Conservation (phyloP, 2,888 invertebrate genomes). For the Oasisia sp. region DNA sequence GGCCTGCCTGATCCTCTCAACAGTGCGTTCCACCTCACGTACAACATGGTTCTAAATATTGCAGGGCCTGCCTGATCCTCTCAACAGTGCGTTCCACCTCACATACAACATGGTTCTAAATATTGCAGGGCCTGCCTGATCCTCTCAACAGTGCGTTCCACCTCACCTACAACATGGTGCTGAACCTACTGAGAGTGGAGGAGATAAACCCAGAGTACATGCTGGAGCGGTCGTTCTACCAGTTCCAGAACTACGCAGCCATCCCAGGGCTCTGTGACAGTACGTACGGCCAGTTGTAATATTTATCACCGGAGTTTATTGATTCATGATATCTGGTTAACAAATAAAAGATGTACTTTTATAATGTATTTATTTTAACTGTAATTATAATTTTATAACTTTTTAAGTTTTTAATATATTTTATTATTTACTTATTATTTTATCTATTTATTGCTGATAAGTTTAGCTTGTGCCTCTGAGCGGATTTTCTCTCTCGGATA, state of each 20-base stretch:
- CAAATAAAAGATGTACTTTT: too few relatives aligned
- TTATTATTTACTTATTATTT: too few relatives aligned
- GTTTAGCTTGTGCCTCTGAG: too few relatives aligned
- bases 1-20: slow-evolving; percentile 97
- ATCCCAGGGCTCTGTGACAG: slow-evolving; percentile 87
- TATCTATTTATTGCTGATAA: too few relatives aligned
- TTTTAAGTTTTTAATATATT: too few relatives aligned
- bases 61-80: slow-evolving; percentile 93
- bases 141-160: slow-evolving; percentile 99
- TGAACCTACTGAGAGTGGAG: slow-evolving; percentile 94
- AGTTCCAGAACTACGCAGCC: slow-evolving; percentile 97
- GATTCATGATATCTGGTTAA: too few relatives aligned
- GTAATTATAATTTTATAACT: too few relatives aligned
- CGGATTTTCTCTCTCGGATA: too few relatives aligned
- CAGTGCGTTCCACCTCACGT: slow-evolving; percentile 98
- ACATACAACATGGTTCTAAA: slow-evolving; percentile 99
- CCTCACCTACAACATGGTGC: slow-evolving; percentile 98
- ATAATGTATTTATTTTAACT: too few relatives aligned
- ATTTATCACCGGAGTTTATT: neutral
- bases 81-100: slow-evolving; percentile 98
- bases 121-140: slow-evolving; percentile 89
- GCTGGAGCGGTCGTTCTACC: slow-evolving; percentile 97
- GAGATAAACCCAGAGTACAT: slow-evolving; percentile 99
- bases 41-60: slow-evolving; percentile 97
- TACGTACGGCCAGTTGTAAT: slow-evolving; percentile 42